These are phyloP conservation scores for Morinoia aosen DNA, from an alignment of 2,888 invertebrate genomes.

Conservation along the genomic window DNA sequence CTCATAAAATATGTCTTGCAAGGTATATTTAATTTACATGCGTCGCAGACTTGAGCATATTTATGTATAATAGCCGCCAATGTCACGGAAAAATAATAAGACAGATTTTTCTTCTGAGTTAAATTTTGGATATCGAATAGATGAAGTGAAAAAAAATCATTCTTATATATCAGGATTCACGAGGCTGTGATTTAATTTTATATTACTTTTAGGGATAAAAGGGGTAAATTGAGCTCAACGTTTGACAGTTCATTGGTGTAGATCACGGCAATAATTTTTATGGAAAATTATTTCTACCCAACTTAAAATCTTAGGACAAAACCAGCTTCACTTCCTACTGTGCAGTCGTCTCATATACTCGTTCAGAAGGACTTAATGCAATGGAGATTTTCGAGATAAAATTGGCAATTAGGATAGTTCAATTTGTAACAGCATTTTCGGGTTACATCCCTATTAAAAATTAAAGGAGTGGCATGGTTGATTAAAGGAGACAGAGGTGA, in stretches of 20 bases:
- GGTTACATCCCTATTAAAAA: no score
- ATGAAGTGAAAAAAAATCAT: neutral
- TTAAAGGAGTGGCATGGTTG: no score
- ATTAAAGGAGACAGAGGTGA: no score
- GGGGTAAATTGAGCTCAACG: neutral
- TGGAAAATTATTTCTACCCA: neutral
- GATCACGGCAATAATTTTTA: neutral
- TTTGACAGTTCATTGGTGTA: neutral
- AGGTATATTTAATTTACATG: neutral
- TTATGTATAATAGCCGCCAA: neutral
- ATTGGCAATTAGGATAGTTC: no score
- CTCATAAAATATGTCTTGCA: neutral
- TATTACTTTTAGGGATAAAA: neutral
- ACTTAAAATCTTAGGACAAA: no score
- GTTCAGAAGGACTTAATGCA: neutral
- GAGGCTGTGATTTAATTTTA: neutral
- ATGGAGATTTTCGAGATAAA: no score
- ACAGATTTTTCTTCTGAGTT: neutral
- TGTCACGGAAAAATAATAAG: neutral
- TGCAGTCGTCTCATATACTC: neutral
- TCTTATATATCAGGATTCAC: neutral
- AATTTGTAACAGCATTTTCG: no score
- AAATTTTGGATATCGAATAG: neutral
- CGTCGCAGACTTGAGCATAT: neutral
- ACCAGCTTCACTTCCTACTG: neutral